Conservation (phyloP, 1,140 invertebrate species). For the Drosophila kurseongensis region DNA sequence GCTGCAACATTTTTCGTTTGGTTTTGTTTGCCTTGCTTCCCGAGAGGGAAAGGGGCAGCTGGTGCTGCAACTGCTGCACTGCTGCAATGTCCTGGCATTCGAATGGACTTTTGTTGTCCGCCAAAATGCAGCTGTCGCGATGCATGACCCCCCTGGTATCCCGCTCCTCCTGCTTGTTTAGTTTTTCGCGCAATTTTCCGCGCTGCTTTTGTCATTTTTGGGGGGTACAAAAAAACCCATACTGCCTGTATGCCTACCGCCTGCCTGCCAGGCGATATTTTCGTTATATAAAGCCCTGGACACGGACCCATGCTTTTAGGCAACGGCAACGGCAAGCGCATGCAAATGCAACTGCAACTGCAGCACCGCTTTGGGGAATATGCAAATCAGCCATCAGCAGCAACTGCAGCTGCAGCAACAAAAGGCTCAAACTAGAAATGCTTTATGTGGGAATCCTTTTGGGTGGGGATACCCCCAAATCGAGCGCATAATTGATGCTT, state of each 20-base stretch:
- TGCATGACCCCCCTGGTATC: not conserved
- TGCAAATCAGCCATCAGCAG: constrained; percentile 77
- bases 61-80: constrained; percentile 55
- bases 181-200: constrained; percentile 82
- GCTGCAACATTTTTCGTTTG: constrained; percentile 52
- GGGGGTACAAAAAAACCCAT: constrained; percentile 18
- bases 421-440: constrained; percentile 71
- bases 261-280: constrained; percentile 39
- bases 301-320: constrained; percentile 60
- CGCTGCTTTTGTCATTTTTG: constrained; percentile 72
- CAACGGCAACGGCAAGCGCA: constrained; percentile 46
- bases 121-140: constrained; percentile 65
- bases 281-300: constrained; percentile 57
- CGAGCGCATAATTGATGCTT: constrained; percentile 64
- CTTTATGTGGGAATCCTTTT: constrained; percentile 30
- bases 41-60: not conserved
- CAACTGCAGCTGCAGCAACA: constrained; percentile 48
- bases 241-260: too few relatives aligned
- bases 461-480: not conserved
- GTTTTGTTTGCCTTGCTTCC: constrained; percentile 31
- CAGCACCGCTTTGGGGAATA: constrained; percentile 74
- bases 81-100: constrained; percentile 41
- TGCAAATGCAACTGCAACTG: constrained; percentile 68
- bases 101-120: constrained; percentile 70
- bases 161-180: constrained; percentile 52